A percentile compares a stretch with the other conserved stretches of the same genome.
These are phyloP conservation scores for Zenarchopterus dispar DNA, from an alignment of 2,797 vertebrate genomes.

Conservation along the genomic window DNA sequence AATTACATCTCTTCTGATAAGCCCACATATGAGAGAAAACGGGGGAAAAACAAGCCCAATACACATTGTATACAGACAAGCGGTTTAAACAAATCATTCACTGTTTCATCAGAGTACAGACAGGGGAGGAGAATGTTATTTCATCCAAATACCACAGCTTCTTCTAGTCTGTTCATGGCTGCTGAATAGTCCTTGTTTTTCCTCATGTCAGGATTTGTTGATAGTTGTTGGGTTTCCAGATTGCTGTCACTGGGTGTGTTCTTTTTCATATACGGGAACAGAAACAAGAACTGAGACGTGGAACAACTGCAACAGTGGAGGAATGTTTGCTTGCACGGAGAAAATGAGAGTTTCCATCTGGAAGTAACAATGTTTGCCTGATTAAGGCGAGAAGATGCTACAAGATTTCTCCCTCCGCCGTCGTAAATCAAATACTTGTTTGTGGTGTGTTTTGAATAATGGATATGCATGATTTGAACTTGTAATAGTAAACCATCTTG, in stretches of 20 bases:
- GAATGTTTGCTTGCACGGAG: slow-evolving; percentile 69
- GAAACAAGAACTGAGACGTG: slow-evolving; percentile 51
- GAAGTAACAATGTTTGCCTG: slow-evolving; percentile 38
- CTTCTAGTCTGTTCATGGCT: slow-evolving; percentile 16
- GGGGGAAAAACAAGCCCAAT: neutral
- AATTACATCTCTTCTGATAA: neutral
- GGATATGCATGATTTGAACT: slow-evolving; percentile 33
- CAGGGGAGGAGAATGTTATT: slow-evolving; percentile 6
- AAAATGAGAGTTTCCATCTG: slow-evolving; percentile 62
- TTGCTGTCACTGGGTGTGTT: slow-evolving; percentile 66
- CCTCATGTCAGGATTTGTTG: slow-evolving; percentile 44
- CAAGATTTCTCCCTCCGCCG: slow-evolving; percentile 40
- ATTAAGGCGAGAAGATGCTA: slow-evolving; percentile 28
- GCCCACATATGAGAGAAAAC: neutral
- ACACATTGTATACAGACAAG: neutral
- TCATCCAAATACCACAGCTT: slow-evolving; percentile 28
- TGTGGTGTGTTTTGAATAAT: slow-evolving; percentile 20
- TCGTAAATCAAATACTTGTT: slow-evolving; percentile 1
- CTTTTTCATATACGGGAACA: slow-evolving; percentile 47
- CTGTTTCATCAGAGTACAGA: slow-evolving; percentile 20
- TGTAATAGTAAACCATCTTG: slow-evolving; percentile 17
- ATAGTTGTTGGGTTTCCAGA: slow-evolving; percentile 49
- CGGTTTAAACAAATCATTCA: slow-evolving; percentile 36
- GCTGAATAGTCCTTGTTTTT: slow-evolving; percentile 33
- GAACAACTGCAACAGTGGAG: slow-evolving; percentile 65